Percentiles rank a stretch among this genome's conserved stretches.
phyloP scores from a whole-genome alignment of 2,888 invertebrate genomes.

The Tetragonisca angustula region DNA sequence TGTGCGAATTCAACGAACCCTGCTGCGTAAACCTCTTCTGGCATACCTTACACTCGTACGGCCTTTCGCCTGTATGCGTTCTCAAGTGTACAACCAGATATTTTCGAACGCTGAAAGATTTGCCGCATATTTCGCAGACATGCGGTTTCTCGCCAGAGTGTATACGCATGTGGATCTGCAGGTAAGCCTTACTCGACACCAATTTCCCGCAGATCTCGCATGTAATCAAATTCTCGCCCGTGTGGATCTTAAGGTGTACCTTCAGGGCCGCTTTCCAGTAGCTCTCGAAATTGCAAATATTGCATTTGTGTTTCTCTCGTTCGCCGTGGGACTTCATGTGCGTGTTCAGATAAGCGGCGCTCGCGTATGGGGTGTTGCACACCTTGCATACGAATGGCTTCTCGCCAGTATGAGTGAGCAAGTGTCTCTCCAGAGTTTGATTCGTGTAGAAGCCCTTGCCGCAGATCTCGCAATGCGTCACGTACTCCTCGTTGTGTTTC shows the following conservation, averaged over 20 bases:
- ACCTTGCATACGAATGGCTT: slow-evolving; percentile 84
- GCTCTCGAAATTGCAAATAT: slow-evolving; percentile 83
- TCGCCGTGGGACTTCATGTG: slow-evolving; percentile 85
- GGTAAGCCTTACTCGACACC: slow-evolving; percentile 79
- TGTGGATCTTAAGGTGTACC: slow-evolving; percentile 84
- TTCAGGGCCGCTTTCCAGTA: slow-evolving; percentile 84
- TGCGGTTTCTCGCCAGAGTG: slow-evolving; percentile 78
- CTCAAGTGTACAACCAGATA: slow-evolving; percentile 78
- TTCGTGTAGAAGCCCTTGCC: slow-evolving; percentile 85
- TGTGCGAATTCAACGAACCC: slow-evolving; percentile 80
- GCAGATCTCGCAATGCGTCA: slow-evolving; percentile 84
- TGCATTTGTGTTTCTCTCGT: slow-evolving; percentile 80
- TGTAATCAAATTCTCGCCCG: slow-evolving; percentile 82
- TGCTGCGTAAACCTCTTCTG: slow-evolving; percentile 82
- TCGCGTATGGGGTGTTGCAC: slow-evolving; percentile 85
- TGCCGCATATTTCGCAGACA: slow-evolving; percentile 78
- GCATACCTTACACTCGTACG: slow-evolving; percentile 81
- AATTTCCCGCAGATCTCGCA: slow-evolving; percentile 83
- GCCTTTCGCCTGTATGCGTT: slow-evolving; percentile 79
- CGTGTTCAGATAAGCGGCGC: slow-evolving; percentile 85
- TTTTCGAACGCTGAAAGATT: slow-evolving; percentile 77
- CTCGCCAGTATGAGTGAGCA: slow-evolving; percentile 83
- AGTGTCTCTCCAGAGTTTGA: slow-evolving; percentile 84
- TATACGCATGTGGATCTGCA: slow-evolving; percentile 78
- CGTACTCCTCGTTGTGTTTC: slow-evolving; percentile 85